phyloP scores from a whole-genome alignment of 2,888 invertebrate species.

The Boloria euphrosyne region DNA sequence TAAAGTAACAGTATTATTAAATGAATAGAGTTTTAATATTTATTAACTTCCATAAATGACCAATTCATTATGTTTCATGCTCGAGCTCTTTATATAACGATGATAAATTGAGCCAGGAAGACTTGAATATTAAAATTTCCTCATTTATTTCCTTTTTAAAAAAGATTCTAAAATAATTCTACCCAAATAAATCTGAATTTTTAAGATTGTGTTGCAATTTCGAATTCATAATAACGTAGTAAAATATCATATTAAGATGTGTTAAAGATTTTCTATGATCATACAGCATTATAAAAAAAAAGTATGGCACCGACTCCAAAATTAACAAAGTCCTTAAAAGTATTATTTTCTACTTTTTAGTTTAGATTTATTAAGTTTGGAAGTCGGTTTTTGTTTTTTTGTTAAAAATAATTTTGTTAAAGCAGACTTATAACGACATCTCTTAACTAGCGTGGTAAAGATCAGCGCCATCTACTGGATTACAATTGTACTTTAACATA shows the following conservation, averaged over 20 bases:
- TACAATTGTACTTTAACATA: not conserved
- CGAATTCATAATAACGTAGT: too few species aligned
- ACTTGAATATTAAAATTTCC: conserved; percentile 28
- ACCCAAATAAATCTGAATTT: not conserved
- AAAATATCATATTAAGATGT: too few species aligned
- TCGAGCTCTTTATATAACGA: conserved; percentile 54
- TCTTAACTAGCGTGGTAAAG: not conserved
- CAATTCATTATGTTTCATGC: conserved; percentile 54
- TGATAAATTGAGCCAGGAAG: conserved; percentile 62
- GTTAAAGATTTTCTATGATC: too few species aligned
- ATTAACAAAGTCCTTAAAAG: too few species aligned
- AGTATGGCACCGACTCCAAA: too few species aligned
- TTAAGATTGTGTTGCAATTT: not conserved
- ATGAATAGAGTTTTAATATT: conserved; percentile 9
- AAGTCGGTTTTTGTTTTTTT: too few species aligned
- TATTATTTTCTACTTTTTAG: too few species aligned
- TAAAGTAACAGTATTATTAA: conserved; percentile 3
- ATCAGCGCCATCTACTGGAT: not conserved
- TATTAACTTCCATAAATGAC: conserved; percentile 34
- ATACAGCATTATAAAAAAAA: too few species aligned
- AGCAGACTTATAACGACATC: conserved; percentile 1
- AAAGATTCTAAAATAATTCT: not conserved
- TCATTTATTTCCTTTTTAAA: conserved; percentile 25
- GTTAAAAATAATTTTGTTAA: too few species aligned
- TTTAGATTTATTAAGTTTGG: too few species aligned